Conservation (phyloP, 2,888 invertebrate species). For the Coleophora flavipennella region DNA sequence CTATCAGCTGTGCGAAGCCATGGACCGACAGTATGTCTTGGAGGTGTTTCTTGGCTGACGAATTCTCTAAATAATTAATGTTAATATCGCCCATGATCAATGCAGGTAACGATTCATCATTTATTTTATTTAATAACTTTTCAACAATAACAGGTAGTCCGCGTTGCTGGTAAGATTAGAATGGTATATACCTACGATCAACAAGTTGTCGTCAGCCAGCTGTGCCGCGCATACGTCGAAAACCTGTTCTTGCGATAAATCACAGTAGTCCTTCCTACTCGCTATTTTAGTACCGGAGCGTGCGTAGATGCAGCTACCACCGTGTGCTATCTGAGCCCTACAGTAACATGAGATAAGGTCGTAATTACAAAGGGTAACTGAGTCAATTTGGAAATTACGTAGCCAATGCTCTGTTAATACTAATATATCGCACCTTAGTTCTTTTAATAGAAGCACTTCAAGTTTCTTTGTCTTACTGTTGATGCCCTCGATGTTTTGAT, state of each 20-base stretch:
- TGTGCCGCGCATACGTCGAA: too few relatives aligned
- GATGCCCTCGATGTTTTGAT: slow-evolving; percentile 1
- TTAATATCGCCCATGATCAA: slow-evolving; percentile 1
- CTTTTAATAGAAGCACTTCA: neutral
- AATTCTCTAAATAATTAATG: neutral
- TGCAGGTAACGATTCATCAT: neutral
- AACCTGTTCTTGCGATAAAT: slow-evolving; percentile 1
- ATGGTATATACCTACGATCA: too few relatives aligned
- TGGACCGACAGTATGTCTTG: neutral
- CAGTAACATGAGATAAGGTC: neutral
- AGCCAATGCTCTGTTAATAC: slow-evolving; percentile 1
- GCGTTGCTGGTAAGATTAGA: too few relatives aligned
- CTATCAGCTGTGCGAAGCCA: neutral
- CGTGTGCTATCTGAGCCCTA: neutral
- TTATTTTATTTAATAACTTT: neutral
- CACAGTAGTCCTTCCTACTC: slow-evolving; percentile 1
- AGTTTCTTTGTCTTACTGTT: neutral
- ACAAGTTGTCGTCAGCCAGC: too few relatives aligned
- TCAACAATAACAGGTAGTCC: neutral
- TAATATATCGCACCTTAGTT: neutral
- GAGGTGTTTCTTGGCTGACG: neutral
- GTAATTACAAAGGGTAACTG: neutral
- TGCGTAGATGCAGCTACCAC: slow-evolving; percentile 2
- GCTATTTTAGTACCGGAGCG: neutral
- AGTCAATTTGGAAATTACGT: neutral